phyloP scores from a whole-genome alignment of 2,888 invertebrate species.

The Thymelicus acteon region DNA sequence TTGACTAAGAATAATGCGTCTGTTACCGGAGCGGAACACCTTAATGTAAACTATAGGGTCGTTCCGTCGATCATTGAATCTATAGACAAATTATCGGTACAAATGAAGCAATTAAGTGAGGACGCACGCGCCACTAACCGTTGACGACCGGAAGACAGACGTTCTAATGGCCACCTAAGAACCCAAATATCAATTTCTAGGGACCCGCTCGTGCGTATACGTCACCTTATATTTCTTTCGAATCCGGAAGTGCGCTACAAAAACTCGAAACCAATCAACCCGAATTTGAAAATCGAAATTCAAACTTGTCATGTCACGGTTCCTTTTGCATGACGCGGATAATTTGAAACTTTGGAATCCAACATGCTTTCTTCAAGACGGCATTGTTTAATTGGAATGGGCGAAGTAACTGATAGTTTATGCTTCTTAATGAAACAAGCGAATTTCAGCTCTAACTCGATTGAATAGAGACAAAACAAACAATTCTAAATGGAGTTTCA shows the following conservation, averaged over 20 bases:
- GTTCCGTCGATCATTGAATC: slow-evolving; percentile 47
- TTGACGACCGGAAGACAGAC: slow-evolving; percentile 76
- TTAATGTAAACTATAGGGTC: slow-evolving; percentile 42
- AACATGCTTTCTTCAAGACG: slow-evolving; percentile 68
- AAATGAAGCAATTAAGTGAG: slow-evolving; percentile 80
- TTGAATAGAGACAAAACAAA: slow-evolving; percentile 11
- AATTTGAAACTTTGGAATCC: slow-evolving; percentile 55
- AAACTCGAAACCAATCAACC: slow-evolving; percentile 75
- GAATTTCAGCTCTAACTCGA: slow-evolving; percentile 11
- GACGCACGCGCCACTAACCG: slow-evolving; percentile 73
- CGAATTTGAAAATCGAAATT: slow-evolving; percentile 64
- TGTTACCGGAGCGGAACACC: slow-evolving; percentile 61
- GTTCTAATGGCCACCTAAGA: slow-evolving; percentile 79
- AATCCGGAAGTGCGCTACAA: slow-evolving; percentile 80
- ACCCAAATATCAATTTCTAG: slow-evolving; percentile 82
- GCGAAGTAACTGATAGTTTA: slow-evolving; percentile 58
- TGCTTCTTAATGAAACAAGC: slow-evolving; percentile 11
- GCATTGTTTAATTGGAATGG: slow-evolving; percentile 70
- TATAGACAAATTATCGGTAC: slow-evolving; percentile 67
- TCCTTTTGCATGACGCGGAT: slow-evolving; percentile 64
- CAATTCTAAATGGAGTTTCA: slow-evolving; percentile 30
- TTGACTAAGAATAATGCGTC: slow-evolving; percentile 50
- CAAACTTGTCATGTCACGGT: slow-evolving; percentile 71
- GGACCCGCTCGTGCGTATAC: slow-evolving; percentile 70
- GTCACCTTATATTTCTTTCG: slow-evolving; percentile 65